Evolutionary conservation across 2,797 vertebrate species (phyloP), one percentile per base, ranked within the genome.

Genomic region (Notamacropus eugenii): DNA sequence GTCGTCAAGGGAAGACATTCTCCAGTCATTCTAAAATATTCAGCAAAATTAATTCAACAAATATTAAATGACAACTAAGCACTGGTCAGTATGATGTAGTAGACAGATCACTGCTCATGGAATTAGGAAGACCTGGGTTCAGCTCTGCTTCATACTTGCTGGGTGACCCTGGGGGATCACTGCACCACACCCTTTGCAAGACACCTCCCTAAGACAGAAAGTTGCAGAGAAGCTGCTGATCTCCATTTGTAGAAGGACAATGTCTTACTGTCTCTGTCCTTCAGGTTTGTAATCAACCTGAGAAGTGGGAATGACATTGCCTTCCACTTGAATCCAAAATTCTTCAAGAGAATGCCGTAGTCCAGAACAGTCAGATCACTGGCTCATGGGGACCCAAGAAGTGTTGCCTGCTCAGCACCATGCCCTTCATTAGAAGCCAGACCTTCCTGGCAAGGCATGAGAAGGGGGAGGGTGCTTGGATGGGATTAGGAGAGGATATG

Each of bases 211-310:
- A 87, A 62, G 11, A 62, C 24, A 58, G 57, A 29, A 58, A 58
- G 57, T 58, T 28, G 27, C 59, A 62, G 31, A 62, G 29, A 62
- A 62, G 29, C 29, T 31, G 59, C 11, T 62, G 59, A 34, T 62
- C 29, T 62, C 59, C 59, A 31, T 34, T 62, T 59, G 28, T 59
- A 59, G 28, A 29, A 9, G 58, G 28, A 59, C 58, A 59, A 10
- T 5, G 12, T 31, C 58, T 59, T 59, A 59, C 58, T 59, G 29
- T 29, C 58, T 28, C 29, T 62, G 5, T 14, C 8, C 74, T 40
- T 46, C 95, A 98, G 98, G 93, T 98, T 98, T 94, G 90, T 97
- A 34, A 94, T 98, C 95, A 98, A 98, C 92, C 94, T 98, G 96
- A 97, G 97, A 46, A 97, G 91, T 0, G 91, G 96, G 6, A 90